Percentiles rank a stretch among this genome's conserved stretches.
Evolutionary conservation across 2,888 invertebrate species (phyloP).

Genomic region (Ashinkailepas kermadecensis): DNA sequence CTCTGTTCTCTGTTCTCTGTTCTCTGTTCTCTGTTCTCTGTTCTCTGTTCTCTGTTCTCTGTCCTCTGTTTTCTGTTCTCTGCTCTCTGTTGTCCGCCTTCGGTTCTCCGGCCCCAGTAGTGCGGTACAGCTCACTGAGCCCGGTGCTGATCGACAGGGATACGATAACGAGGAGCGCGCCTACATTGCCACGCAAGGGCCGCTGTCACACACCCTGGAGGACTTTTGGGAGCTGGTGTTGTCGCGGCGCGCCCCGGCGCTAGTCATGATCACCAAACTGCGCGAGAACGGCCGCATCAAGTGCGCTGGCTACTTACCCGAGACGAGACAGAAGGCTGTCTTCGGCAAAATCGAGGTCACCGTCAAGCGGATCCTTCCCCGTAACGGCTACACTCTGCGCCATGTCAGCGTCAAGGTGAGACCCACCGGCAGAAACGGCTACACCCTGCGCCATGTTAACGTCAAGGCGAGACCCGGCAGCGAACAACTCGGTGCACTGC

Average conservation of each 20-base stretch:
- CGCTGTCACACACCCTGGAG: constrained; percentile 75
- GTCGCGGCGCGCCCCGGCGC: constrained; percentile 48
- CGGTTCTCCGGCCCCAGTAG: too few relatives aligned
- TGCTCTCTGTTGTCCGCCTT: too few relatives aligned
- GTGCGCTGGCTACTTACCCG: constrained; percentile 82
- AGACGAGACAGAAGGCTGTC: constrained; percentile 33
- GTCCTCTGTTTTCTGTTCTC: too few relatives aligned
- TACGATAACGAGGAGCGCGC: constrained; percentile 77
- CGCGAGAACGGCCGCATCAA: constrained; percentile 71
- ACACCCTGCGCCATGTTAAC: too few relatives aligned
- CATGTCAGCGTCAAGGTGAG: constrained; percentile 49
- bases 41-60: too few relatives aligned
- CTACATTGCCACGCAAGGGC: constrained; percentile 90
- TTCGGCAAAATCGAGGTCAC: constrained; percentile 49
- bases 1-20: too few relatives aligned
- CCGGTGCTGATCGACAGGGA: constrained; percentile 52
- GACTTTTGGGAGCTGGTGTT: constrained; percentile 85
- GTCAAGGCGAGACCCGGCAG: too few relatives aligned
- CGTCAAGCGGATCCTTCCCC: constrained; percentile 45
- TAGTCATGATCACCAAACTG: constrained; percentile 87
- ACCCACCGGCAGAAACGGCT: background rate
- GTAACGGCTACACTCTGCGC: constrained; percentile 51
- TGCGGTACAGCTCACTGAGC: too few relatives aligned
- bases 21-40: too few relatives aligned
- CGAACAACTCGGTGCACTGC: background rate